Evolutionary conservation across 2,888 invertebrate genomes (phyloP), one percentile per base, ranked within the genome.

Genomic region (Terebella lapidaria): DNA sequence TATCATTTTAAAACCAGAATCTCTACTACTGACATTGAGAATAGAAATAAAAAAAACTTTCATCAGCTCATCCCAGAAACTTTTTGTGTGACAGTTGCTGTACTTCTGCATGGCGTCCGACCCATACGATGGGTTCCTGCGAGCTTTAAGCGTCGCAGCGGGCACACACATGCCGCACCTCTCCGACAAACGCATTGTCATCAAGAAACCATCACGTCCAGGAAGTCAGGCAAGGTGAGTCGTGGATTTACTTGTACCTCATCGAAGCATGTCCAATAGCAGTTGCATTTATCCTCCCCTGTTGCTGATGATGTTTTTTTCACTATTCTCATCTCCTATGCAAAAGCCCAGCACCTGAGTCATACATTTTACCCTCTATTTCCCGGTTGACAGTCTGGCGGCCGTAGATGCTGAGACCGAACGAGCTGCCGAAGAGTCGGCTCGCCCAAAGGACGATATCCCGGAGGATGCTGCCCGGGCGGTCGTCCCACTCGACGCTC

Each of bases 81-180:
- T 35, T 35, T n/a, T n/a, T 15, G 22, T 55, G 24, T 67, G 67
- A 18, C 68, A 78, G 77, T 58, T 78, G 65, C 63, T 79, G 71
- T 78, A 78, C 69, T 79, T 79, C 59, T 72, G 74, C 66, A 73
- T 74, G 5, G 64, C 72, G 3, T 62, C 68, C 2, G 71, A 74
- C 59, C 65, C 77, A 22, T 72, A 74, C 57, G 75, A 77, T 56
- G 81, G 80, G 2, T 78, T 80, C 62, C 69, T 78, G 56, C 66
- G 79, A 53, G 80, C 80, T 20, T 65, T 81, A n/a, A 74, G 75
- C 68, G 74, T 81, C 3, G 73, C 76, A 0, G 63, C 73, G 15
- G 75, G 72, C 2, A 69, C 65, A 18, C 75, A 77, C 59, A 78
- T 80, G 72, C 69, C 71, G 2, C 52, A 64, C 20, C 30, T 66